Conservation (phyloP, 2,797 vertebrate species). For the Heliangelus exortis region DNA sequence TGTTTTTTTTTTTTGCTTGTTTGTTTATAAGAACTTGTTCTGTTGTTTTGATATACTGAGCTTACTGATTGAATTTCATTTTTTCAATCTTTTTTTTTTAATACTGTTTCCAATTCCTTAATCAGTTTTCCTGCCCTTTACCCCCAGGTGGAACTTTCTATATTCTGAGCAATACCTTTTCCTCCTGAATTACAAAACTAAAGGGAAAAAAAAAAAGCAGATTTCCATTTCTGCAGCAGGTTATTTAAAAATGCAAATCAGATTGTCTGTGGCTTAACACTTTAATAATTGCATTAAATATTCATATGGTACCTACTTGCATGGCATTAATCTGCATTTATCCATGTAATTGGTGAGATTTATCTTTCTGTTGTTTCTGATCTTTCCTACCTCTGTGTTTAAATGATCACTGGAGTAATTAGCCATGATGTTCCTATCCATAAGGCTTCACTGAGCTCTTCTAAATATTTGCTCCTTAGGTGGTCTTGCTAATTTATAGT, state of each 20-base stretch:
- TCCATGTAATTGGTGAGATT: background rate
- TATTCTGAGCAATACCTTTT: background rate
- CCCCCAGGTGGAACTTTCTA: background rate
- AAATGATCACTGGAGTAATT: slow-evolving; percentile 4
- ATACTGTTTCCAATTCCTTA: background rate
- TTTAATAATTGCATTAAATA: slow-evolving; percentile 11
- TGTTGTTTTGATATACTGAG: background rate
- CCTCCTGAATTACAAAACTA: background rate
- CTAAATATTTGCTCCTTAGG: slow-evolving; percentile 31
- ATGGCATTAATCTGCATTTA: slow-evolving; percentile 36
- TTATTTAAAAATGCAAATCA: background rate
- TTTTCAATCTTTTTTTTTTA: background rate
- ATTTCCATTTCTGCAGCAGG: background rate
- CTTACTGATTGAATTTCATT: background rate
- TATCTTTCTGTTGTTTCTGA: slow-evolving; percentile 30
- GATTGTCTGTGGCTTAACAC: background rate
- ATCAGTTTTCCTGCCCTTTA: background rate
- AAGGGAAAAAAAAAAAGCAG: background rate
- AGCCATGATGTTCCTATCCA: background rate
- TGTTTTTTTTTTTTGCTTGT: background rate
- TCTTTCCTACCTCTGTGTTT: background rate
- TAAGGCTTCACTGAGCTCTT: slow-evolving; percentile 7
- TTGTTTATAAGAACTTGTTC: background rate
- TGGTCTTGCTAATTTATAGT: background rate
- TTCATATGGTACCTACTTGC: background rate